These are phyloP conservation scores for Eupleurogrammus muticus DNA, from an alignment of 2,797 vertebrate species.

Conservation along the genomic window DNA sequence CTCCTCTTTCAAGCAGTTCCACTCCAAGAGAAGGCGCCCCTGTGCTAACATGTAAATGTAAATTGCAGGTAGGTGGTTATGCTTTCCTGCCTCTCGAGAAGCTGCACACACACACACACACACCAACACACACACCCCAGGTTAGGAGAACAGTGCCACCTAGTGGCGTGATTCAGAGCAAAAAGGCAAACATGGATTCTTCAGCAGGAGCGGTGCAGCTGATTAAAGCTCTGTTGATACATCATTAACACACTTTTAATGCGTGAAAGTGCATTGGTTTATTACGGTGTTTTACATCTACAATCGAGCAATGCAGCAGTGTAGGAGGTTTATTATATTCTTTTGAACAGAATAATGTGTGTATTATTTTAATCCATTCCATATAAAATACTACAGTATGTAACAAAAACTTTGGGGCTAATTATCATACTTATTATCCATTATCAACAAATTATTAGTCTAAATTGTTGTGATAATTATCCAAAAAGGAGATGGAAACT, in stretches of 20 bases:
- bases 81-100: constrained; percentile 56
- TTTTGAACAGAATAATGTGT: not conserved
- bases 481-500: too few species aligned
- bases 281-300: constrained; percentile 8
- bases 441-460: too few species aligned
- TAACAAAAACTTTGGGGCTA: not conserved
- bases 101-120: too few species aligned
- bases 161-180: constrained; percentile 58
- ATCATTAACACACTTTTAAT: constrained; percentile 36
- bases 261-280: constrained; percentile 10
- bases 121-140: constrained; percentile 45
- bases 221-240: constrained; percentile 29
- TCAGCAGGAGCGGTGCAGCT: constrained; percentile 23
- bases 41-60: constrained; percentile 75
- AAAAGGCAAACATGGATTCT: constrained; percentile 7
- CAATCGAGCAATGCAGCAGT: not conserved
- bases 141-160: constrained; percentile 81
- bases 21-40: constrained; percentile 59
- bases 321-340: not conserved
- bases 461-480: too few species aligned
- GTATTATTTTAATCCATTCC: not conserved
- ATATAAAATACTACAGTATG: constrained; percentile 6
- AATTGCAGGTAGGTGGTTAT: constrained; percentile 77
- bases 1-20: constrained; percentile 61
- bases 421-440: not conserved